Evolutionary conservation across 2,113 vertebrate species (phyloP).

Genomic region (Anarhynchus alexandrinus): DNA sequence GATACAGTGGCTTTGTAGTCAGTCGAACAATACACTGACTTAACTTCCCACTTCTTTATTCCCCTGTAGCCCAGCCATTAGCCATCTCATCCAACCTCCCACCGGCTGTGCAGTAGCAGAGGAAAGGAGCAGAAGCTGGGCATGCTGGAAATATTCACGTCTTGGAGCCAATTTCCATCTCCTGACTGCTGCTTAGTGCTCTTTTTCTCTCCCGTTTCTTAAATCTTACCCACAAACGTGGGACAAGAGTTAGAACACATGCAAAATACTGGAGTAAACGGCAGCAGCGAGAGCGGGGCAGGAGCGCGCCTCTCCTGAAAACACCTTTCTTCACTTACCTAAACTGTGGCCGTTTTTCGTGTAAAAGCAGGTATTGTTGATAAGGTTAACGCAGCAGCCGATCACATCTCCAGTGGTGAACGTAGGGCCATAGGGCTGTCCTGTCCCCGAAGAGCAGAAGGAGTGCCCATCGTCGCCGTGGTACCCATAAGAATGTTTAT

Average conservation of each 20-base stretch:
- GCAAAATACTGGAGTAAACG: neutral
- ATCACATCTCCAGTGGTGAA: conserved; percentile 98
- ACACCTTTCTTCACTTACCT: conserved; percentile 69
- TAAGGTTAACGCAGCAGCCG: conserved; percentile 97
- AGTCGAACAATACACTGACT: neutral
- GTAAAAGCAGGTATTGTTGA: conserved; percentile 95
- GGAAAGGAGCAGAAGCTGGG: neutral
- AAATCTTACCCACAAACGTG: neutral
- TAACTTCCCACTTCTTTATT: neutral
- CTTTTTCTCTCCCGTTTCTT: neutral
- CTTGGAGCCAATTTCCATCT: neutral
- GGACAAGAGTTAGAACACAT: neutral
- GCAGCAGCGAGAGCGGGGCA: neutral
- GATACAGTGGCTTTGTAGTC: neutral
- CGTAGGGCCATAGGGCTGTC: conserved; percentile 94
- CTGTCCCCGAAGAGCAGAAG: conserved; percentile 96
- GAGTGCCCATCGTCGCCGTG: conserved; percentile 97
- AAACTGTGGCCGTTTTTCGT: conserved; percentile 88
- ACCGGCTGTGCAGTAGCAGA: neutral
- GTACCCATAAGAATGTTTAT: conserved; percentile 98
- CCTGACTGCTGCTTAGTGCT: neutral
- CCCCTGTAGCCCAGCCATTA: neutral
- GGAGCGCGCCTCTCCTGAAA: neutral
- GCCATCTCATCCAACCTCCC: neutral
- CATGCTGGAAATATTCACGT: neutral